Conservation (phyloP, 1,140 invertebrate species). For the Parasteatoda tepidariorum region DNA sequence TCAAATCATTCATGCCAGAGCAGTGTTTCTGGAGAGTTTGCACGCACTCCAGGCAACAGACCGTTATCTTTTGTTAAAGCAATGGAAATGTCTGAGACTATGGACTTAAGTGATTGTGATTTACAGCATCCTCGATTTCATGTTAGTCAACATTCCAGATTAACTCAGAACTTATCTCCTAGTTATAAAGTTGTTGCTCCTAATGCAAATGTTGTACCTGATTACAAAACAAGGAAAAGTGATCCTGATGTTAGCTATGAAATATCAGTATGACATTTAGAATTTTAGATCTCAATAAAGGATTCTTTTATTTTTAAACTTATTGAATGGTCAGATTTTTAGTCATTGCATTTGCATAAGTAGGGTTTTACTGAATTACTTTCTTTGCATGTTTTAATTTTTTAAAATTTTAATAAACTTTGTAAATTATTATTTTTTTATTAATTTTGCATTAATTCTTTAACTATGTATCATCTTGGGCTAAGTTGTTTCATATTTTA, state of each 20-base stretch:
- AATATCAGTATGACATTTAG: slow-evolving; percentile 38
- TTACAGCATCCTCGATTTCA: neutral
- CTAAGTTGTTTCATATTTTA: too few species aligned
- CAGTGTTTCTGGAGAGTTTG: slow-evolving; percentile 60
- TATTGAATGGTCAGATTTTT: too few species aligned
- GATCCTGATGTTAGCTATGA: slow-evolving; percentile 57
- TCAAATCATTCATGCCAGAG: slow-evolving; percentile 42
- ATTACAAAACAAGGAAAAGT: slow-evolving; percentile 21
- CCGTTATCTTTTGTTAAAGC: slow-evolving; percentile 95
- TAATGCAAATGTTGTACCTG: slow-evolving; percentile 14
- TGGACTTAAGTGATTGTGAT: slow-evolving; percentile 62
- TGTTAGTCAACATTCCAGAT: neutral
- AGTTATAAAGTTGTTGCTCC: slow-evolving; percentile 15
- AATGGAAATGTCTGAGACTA: slow-evolving; percentile 84
- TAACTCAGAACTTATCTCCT: neutral
- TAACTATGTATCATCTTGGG: too few species aligned
- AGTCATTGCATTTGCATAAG: too few species aligned
- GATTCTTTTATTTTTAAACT: neutral
- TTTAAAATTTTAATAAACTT: too few species aligned
- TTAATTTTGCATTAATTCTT: too few species aligned
- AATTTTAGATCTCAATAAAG: neutral
- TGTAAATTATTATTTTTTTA: too few species aligned
- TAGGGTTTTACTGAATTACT: too few species aligned
- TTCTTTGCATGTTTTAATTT: too few species aligned
- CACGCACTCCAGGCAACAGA: slow-evolving; percentile 69